A percentile compares a stretch with the other conserved stretches of the same genome.
Evolutionary conservation across 2,113 vertebrate species (phyloP).

Genomic region (Xenopus laevis): DNA sequence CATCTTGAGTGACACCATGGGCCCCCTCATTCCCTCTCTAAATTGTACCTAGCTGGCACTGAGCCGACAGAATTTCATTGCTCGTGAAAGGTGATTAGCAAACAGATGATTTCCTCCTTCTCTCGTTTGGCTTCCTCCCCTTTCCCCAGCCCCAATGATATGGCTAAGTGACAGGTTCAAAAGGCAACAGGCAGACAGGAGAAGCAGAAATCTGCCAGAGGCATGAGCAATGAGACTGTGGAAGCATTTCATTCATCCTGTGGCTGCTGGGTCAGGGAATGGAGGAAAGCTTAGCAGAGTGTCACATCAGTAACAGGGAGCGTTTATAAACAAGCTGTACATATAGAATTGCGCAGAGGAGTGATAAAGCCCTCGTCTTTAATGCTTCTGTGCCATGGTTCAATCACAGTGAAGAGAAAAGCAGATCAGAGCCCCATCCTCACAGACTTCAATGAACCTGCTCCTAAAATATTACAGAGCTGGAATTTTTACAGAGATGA

Average conservation of each 20-base stretch:
- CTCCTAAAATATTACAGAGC: background rate
- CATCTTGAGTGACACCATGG: conserved; percentile 74
- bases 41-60: conserved; percentile 66
- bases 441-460: background rate
- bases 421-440: background rate
- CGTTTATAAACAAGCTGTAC: conserved; percentile 24
- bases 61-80: conserved; percentile 66
- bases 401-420: background rate
- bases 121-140: conserved; percentile 23
- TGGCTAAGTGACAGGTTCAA: conserved; percentile 59
- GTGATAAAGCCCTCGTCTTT: conserved; percentile 39
- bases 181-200: conserved; percentile 59
- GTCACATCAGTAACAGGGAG: conserved; percentile 18
- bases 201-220: conserved; percentile 60
- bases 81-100: conserved; percentile 71
- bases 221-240: conserved; percentile 52
- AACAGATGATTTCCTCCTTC: conserved; percentile 59
- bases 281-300: conserved; percentile 28
- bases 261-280: conserved; percentile 56
- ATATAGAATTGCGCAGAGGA: background rate
- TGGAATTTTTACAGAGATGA: background rate
- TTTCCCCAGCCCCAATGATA: conserved; percentile 53
- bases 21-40: conserved; percentile 58
- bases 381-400: background rate
- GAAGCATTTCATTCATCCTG: conserved; percentile 61